Base-by-base conservation (phyloP, 2,888 invertebrate species). In the Hermaeophaga mercurialis region DNA sequence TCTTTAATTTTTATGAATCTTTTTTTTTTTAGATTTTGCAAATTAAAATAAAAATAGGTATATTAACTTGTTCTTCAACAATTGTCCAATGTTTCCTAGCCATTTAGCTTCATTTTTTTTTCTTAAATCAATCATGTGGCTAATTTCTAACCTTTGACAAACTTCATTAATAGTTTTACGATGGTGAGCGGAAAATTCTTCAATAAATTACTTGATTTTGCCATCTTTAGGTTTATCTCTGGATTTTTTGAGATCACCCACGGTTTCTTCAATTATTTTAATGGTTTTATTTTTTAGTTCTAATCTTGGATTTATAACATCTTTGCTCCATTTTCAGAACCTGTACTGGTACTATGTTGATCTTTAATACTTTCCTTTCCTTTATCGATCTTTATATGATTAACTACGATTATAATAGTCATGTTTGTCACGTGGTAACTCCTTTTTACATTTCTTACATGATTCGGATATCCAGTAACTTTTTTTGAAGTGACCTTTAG, bases 401-500 rank as follows among this genome's bases (percentile, higher is more conserved):
- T 58, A 2, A 58, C 49, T 1, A 50, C 18, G 49, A 39, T 4
- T 24, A 2, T n/a, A 14, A 22, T 46, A 14, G 2, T 15, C 22
- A 8, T 17, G 24, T 39, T 50, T 59, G 14, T 44, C 38, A 31
- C 31, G 31, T 8, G 31, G 9, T 11, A 12, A 11, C 6, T 5
- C 8, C 12, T 9, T 31, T 19, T 39, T 39, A 4, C n/a, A 11
- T 8, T 36, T 34, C 52, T 53, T 7, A 47, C 33, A 11, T 56
- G 56, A 24, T 52, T 53, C 3, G 41, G 54, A 14, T 52, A 44
- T n/a, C 7, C 19, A 2, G 58, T 55, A 22, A 59, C 47, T 41
- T 61, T 61, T 67, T 50, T 74, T 75, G 52, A 78, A 75, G 55
- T 77, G 77, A 17, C 76, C 76, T 56, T 73, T 76, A 0, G 74